Evolutionary conservation across 2,888 invertebrate species (phyloP).

Genomic region (Aproaerema taeniolella): DNA sequence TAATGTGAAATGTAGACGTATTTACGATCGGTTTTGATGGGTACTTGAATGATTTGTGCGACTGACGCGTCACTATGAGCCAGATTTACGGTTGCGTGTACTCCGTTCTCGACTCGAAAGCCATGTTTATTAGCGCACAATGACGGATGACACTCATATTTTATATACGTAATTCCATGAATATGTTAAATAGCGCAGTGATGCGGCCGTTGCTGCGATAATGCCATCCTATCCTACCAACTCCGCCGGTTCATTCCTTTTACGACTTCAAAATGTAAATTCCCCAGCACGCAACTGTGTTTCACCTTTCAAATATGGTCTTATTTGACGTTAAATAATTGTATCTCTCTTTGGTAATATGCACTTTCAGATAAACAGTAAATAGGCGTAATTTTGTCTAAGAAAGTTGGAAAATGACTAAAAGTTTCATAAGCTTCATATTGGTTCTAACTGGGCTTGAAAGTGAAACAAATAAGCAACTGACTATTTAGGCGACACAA

Average conservation of each 20-base stretch:
- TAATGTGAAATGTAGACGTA: conserved; percentile 58
- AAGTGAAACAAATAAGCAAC: too few species aligned
- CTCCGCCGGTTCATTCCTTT: not conserved
- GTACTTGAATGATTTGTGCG: conserved; percentile 70
- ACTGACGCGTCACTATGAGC: conserved; percentile 43
- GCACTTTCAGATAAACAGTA: too few species aligned
- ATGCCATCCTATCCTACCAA: not conserved
- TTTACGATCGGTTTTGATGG: conserved; percentile 59
- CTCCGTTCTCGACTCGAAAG: conserved; percentile 26
- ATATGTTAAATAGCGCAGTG: conserved; percentile 34
- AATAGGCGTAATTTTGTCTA: too few species aligned
- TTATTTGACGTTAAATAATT: too few species aligned
- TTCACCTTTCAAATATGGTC: not conserved
- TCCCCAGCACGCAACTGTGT: conserved; percentile 2
- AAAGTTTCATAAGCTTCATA: too few species aligned
- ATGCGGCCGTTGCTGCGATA: conserved; percentile 12
- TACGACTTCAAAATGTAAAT: conserved; percentile 3
- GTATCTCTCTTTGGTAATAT: too few species aligned
- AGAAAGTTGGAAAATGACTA: too few species aligned
- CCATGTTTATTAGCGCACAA: conserved; percentile 39
- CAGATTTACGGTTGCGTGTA: conserved; percentile 65
- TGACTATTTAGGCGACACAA: too few species aligned
- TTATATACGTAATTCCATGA: conserved; percentile 45
- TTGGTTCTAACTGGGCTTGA: too few species aligned
- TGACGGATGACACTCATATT: conserved; percentile 49